These are phyloP conservation scores for Protodeltote pygarga DNA, from an alignment of 2,888 invertebrate genomes.

Conservation along the genomic window DNA sequence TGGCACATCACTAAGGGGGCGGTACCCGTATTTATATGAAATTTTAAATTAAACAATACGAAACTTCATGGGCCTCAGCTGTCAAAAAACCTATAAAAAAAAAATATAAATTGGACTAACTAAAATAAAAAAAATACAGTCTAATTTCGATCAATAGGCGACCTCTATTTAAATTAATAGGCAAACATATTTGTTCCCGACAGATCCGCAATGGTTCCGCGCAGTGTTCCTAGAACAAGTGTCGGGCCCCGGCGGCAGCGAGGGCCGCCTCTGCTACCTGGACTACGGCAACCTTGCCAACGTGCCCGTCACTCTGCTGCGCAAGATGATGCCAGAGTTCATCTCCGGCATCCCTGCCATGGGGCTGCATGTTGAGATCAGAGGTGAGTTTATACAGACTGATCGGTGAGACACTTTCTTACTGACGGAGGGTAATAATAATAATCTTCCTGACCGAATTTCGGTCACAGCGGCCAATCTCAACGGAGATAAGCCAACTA, in stretches of 20 bases:
- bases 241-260: conserved; percentile 55
- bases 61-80: too few relatives aligned
- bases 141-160: too few relatives aligned
- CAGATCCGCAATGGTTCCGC: conserved; percentile 74
- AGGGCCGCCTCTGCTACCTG: conserved; percentile 57
- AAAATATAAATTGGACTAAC: too few relatives aligned
- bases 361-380: conserved; percentile 55
- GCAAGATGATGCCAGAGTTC: conserved; percentile 76
- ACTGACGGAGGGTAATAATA: not conserved
- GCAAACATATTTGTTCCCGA: not conserved
- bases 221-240: conserved; percentile 62
- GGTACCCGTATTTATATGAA: too few relatives aligned
- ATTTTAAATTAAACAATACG: too few relatives aligned
- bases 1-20: too few relatives aligned
- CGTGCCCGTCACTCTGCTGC: conserved; percentile 54
- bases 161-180: too few relatives aligned
- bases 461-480: conserved; percentile 51
- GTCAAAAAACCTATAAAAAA: too few relatives aligned
- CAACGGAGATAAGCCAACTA: too few relatives aligned
- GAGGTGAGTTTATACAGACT: conserved; percentile 43
- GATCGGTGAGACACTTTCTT: not conserved
- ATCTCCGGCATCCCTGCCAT: conserved; percentile 57
- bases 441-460: conserved; percentile 52
- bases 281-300: conserved; percentile 68
- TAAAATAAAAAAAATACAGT: too few relatives aligned